Evolutionary conservation across 2,797 vertebrate genomes (phyloP).

Genomic region (Sus cebifrons): DNA sequence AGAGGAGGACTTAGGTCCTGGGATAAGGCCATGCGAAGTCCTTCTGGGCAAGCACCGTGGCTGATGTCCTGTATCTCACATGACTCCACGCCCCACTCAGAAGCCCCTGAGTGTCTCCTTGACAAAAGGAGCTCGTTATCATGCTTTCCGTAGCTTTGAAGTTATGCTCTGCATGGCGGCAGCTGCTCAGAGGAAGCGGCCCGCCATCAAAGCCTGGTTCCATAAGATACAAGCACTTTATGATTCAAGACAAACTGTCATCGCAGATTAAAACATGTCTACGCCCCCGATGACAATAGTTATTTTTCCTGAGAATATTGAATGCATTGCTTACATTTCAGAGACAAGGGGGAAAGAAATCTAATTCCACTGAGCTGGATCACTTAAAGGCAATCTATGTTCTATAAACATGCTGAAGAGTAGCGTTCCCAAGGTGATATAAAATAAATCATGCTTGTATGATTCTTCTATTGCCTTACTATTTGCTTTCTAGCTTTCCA

Average conservation of each 20-base stretch:
- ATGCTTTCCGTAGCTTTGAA: background rate
- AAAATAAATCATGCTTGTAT: background rate
- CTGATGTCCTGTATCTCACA: background rate
- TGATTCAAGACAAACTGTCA: slow-evolving; percentile 80
- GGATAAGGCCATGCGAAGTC: background rate
- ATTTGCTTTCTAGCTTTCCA: slow-evolving; percentile 39
- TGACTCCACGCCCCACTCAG: background rate
- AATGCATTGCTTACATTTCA: slow-evolving; percentile 73
- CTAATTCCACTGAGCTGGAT: slow-evolving; percentile 66
- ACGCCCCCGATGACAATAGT: slow-evolving; percentile 70
- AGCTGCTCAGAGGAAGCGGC: background rate
- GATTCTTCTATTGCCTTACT: slow-evolving; percentile 21
- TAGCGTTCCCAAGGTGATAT: slow-evolving; percentile 67
- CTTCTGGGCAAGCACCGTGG: background rate
- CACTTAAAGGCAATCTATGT: slow-evolving; percentile 71
- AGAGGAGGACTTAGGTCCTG: background rate
- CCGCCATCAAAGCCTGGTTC: slow-evolving; percentile 64
- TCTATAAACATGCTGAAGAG: slow-evolving; percentile 68
- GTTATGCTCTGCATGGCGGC: background rate
- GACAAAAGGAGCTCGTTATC: slow-evolving; percentile 56
- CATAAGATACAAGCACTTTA: background rate
- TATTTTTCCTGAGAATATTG: slow-evolving; percentile 74
- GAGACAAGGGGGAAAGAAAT: slow-evolving; percentile 66
- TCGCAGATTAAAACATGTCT: slow-evolving; percentile 77
- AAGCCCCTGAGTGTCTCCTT: background rate